These are phyloP conservation scores for Cryptosula pallasiana DNA, from an alignment of 2,888 invertebrate genomes.

Conservation along the genomic window DNA sequence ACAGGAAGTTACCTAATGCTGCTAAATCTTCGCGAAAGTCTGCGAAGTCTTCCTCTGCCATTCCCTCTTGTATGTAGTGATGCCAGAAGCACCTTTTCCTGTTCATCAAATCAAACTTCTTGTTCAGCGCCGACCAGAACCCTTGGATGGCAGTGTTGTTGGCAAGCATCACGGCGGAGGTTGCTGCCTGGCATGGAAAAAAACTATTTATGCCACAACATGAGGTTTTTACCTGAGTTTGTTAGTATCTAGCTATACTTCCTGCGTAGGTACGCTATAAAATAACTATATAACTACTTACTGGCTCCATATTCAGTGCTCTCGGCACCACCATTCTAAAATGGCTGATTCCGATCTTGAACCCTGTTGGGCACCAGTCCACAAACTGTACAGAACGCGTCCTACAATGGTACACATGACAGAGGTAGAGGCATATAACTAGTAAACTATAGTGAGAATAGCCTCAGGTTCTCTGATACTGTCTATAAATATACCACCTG, in stretches of 20 bases:
- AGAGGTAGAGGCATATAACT: too few species aligned
- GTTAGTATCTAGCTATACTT: too few species aligned
- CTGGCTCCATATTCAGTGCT: conserved; percentile 22
- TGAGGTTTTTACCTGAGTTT: too few species aligned
- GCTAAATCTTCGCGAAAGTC: conserved; percentile 22
- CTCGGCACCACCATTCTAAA: neutral
- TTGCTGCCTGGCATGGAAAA: conserved; percentile 22
- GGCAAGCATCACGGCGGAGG: conserved; percentile 23
- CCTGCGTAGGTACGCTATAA: too few species aligned
- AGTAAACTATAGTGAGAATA: too few species aligned
- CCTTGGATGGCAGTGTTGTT: conserved; percentile 25
- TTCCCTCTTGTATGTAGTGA: conserved; percentile 25
- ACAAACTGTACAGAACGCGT: conserved; percentile 27
- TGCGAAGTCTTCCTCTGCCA: conserved; percentile 25
- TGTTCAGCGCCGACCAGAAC: conserved; percentile 23
- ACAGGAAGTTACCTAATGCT: neutral
- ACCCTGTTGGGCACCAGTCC: conserved; percentile 28
- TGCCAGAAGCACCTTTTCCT: conserved; percentile 26
- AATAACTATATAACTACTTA: conserved; percentile 13
- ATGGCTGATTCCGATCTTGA: conserved; percentile 25
- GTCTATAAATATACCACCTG: too few species aligned
- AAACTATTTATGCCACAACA: too few species aligned
- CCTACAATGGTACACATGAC: conserved; percentile 20
- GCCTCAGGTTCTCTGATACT: too few species aligned
- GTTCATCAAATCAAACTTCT: conserved; percentile 26